Evolutionary conservation across 2,797 vertebrate species (phyloP).

Genomic region (Lycodopsis pacificus): DNA sequence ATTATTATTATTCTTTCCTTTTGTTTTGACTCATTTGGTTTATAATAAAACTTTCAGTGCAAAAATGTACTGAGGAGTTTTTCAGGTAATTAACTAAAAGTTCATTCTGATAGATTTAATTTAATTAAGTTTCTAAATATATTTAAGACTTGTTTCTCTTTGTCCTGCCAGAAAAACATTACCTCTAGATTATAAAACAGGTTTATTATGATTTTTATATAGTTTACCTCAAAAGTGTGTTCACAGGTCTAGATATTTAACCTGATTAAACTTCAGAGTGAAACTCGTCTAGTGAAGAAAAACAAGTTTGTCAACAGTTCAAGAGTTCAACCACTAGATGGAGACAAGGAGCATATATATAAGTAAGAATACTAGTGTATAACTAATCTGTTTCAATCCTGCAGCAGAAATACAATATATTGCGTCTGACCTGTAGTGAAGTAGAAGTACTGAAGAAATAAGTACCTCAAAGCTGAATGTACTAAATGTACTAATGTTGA

Average conservation of each 20-base stretch:
- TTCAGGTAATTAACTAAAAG: too few relatives aligned
- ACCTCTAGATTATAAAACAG: neutral
- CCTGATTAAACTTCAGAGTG: neutral
- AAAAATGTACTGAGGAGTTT: neutral
- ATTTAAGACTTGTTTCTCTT: neutral
- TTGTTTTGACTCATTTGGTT: too few relatives aligned
- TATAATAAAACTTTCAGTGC: too few relatives aligned
- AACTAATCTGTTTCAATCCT: too few relatives aligned
- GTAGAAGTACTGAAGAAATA: neutral
- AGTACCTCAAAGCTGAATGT: neutral
- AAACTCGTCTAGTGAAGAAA: neutral
- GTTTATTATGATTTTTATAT: too few relatives aligned
- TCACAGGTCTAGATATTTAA: conserved; percentile 17
- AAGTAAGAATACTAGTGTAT: too few relatives aligned
- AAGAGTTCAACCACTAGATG: conserved; percentile 26
- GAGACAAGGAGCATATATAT: conserved; percentile 13
- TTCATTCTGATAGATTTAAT: too few relatives aligned
- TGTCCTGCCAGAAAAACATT: neutral
- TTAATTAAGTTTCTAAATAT: too few relatives aligned
- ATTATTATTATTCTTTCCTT: too few relatives aligned
- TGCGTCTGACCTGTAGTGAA: neutral
- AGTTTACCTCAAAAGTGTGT: too few relatives aligned
- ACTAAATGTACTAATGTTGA: neutral
- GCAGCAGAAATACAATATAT: neutral
- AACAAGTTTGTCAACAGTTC: neutral